A percentile compares a stretch with the other conserved stretches of the same genome.
These are phyloP conservation scores for Arremon aurantiirostris DNA, from an alignment of 2,797 vertebrate genomes.

Conservation along the genomic window DNA sequence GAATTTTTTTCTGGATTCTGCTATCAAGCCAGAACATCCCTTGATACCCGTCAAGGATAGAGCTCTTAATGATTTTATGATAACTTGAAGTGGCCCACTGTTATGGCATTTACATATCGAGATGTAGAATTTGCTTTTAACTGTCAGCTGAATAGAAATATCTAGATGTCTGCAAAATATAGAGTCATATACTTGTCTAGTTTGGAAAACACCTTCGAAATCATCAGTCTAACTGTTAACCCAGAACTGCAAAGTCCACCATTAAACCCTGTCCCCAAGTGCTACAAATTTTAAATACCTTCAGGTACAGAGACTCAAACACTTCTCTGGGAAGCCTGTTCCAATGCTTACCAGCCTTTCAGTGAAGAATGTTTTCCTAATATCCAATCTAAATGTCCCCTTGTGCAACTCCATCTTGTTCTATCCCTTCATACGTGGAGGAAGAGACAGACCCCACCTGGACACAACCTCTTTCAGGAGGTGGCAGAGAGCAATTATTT, in stretches of 20 bases:
- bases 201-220: not conserved
- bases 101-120: not conserved
- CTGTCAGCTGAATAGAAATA: not conserved
- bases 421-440: not conserved
- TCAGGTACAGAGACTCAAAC: not conserved
- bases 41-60: not conserved
- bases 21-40: not conserved
- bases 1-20: not conserved
- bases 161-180: not conserved
- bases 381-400: not conserved
- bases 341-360: not conserved
- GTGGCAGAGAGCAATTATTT: rapidly evolving
- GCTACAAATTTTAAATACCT: not conserved
- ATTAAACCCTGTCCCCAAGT: rapidly evolving
- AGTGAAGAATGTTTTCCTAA: not conserved
- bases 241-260: not conserved
- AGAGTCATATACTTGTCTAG: no score
- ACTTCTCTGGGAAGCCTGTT: not conserved
- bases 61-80: not conserved
- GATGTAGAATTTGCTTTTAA: not conserved
- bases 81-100: not conserved
- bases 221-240: not conserved
- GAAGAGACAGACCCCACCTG: not conserved
- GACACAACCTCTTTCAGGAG: not conserved
- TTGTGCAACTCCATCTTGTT: not conserved